phyloP scores from a whole-genome alignment of 2,797 vertebrate species.

The Epinephelus awoara region DNA sequence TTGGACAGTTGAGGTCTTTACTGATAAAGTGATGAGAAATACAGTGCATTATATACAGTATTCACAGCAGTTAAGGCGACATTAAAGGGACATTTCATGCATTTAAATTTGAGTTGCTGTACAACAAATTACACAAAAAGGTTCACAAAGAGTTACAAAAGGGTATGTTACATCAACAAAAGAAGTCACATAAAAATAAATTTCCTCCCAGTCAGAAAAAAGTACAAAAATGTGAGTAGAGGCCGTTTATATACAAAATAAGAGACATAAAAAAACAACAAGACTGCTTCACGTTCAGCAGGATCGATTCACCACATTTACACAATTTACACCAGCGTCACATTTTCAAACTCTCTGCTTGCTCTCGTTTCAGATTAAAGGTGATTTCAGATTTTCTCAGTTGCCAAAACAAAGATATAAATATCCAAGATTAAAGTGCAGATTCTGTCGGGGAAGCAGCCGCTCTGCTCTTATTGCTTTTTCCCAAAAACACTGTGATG shows the following conservation, averaged over 20 bases:
- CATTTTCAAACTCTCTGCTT: constrained; percentile 36
- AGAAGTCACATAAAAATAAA: constrained; percentile 79
- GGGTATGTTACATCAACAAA: constrained; percentile 76
- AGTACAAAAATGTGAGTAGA: constrained; percentile 82
- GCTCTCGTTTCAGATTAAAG: constrained; percentile 67
- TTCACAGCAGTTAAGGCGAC: constrained; percentile 81
- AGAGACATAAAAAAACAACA: constrained; percentile 75
- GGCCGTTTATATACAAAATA: constrained; percentile 84
- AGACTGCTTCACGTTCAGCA: constrained; percentile 77
- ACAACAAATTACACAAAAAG: constrained; percentile 72
- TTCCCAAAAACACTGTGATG: constrained; percentile 22
- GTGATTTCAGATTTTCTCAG: constrained; percentile 77
- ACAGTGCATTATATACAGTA: constrained; percentile 84
- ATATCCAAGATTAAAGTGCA: constrained; percentile 88
- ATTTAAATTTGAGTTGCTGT: constrained; percentile 62
- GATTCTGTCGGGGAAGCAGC: constrained; percentile 72
- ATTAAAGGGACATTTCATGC: constrained; percentile 75
- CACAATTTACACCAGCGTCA: constrained; percentile 67
- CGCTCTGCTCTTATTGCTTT: constrained; percentile 32
- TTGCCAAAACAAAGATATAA: constrained; percentile 84
- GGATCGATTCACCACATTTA: constrained; percentile 62
- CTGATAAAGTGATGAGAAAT: constrained; percentile 80
- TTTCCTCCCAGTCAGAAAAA: constrained; percentile 83
- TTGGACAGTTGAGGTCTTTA: constrained; percentile 83
- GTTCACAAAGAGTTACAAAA: constrained; percentile 77